These are phyloP conservation scores for Chelon labrosus DNA, from an alignment of 2,797 vertebrate genomes.

Conservation along the genomic window DNA sequence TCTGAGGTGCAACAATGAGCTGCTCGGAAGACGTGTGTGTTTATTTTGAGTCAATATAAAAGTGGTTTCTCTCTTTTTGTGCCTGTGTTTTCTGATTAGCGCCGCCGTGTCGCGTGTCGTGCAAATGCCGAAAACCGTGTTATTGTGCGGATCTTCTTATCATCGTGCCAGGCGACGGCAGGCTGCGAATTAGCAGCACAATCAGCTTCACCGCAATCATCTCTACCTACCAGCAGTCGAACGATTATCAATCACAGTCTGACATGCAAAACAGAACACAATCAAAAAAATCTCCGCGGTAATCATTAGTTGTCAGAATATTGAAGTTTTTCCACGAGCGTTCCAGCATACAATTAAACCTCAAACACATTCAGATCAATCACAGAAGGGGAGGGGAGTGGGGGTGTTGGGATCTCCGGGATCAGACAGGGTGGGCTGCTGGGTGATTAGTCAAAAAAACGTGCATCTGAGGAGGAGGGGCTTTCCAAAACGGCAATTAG, in stretches of 20 bases:
- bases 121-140: slow-evolving; percentile 35
- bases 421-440: slow-evolving; percentile 45
- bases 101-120: slow-evolving; percentile 15
- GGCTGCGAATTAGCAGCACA: slow-evolving; percentile 68
- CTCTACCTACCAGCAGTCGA: slow-evolving; percentile 49
- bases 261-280: slow-evolving; percentile 69
- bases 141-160: slow-evolving; percentile 38
- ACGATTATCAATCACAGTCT: slow-evolving; percentile 61
- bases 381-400: slow-evolving; percentile 39
- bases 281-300: slow-evolving; percentile 49
- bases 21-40: slow-evolving; percentile 39
- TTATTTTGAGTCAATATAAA: slow-evolving; percentile 29
- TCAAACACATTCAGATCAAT: slow-evolving; percentile 57
- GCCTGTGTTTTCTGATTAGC: slow-evolving; percentile 35
- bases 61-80: slow-evolving; percentile 6
- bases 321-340: slow-evolving; percentile 23
- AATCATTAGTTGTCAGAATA: slow-evolving; percentile 53
- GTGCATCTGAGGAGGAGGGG: slow-evolving; percentile 65
- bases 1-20: slow-evolving; percentile 34
- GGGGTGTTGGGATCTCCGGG: slow-evolving; percentile 71
- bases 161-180: slow-evolving; percentile 66
- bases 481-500: slow-evolving; percentile 60
- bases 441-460: slow-evolving; percentile 62
- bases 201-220: slow-evolving; percentile 64
- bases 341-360: slow-evolving; percentile 36